These are phyloP conservation scores for Nematopogon swammerdamellus DNA, from an alignment of 2,888 invertebrate genomes.

Conservation along the genomic window DNA sequence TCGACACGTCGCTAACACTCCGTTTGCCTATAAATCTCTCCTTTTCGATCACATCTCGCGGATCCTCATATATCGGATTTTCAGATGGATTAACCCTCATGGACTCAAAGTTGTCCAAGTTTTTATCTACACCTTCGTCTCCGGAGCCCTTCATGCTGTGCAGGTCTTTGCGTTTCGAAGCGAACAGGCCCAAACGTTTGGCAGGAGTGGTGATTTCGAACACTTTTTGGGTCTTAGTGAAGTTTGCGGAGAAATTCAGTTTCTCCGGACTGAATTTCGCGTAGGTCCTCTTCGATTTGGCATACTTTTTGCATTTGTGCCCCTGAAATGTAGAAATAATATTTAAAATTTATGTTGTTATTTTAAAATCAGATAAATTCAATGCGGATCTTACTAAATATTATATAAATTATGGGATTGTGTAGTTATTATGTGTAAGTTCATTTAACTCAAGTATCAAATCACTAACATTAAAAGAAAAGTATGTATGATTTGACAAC, in stretches of 20 bases:
- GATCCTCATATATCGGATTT: conserved; percentile 42
- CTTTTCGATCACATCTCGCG: conserved; percentile 39
- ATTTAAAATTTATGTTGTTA: too few relatives aligned
- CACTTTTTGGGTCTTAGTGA: conserved; percentile 22
- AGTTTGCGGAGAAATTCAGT: conserved; percentile 31
- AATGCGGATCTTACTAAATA: too few relatives aligned
- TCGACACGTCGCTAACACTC: conserved; percentile 21
- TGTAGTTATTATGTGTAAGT: too few relatives aligned
- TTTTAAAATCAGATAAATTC: too few relatives aligned
- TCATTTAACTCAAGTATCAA: too few relatives aligned
- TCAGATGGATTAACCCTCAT: conserved; percentile 16
- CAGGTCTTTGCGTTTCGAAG: conserved; percentile 34
- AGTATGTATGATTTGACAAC: too few relatives aligned
- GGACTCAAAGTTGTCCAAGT: conserved; percentile 13
- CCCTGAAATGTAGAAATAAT: too few relatives aligned
- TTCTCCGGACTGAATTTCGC: conserved; percentile 20
- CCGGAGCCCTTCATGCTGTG: conserved; percentile 31
- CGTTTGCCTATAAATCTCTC: conserved; percentile 29
- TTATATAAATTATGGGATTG: too few relatives aligned
- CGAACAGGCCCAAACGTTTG: conserved; percentile 13
- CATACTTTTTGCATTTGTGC: not conserved
- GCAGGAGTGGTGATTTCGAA: conserved; percentile 25
- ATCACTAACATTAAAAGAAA: too few relatives aligned
- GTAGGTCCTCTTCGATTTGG: conserved; percentile 16
- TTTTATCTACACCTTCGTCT: conserved; percentile 19